Evolutionary conservation across 2,113 vertebrate genomes (phyloP).

Genomic region (Xenopus tropicalis): DNA sequence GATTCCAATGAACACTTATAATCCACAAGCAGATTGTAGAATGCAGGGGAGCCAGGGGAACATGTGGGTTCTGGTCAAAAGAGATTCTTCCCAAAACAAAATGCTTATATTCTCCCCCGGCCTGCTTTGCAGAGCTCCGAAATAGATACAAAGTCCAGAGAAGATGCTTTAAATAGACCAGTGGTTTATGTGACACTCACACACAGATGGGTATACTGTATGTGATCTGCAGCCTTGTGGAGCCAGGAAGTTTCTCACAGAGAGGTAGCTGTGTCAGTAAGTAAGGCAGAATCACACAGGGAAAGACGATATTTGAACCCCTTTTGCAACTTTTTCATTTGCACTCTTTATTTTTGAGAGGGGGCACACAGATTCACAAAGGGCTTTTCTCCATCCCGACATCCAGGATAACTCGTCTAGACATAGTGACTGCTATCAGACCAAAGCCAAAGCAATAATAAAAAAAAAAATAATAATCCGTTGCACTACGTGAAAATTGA

Average conservation of each 20-base stretch:
- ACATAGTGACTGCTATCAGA: constrained; percentile 73
- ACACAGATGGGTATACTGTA: constrained; percentile 47
- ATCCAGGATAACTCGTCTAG: constrained; percentile 75
- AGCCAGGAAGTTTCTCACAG: constrained; percentile 43
- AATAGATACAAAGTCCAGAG: constrained; percentile 80
- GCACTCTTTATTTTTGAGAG: constrained; percentile 47
- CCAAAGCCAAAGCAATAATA: constrained; percentile 68
- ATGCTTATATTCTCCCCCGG: constrained; percentile 50
- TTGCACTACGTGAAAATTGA: no score
- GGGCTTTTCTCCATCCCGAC: constrained; percentile 79
- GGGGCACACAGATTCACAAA: constrained; percentile 69
- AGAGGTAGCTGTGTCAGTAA: constrained; percentile 33
- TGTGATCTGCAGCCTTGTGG: constrained; percentile 42
- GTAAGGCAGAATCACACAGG: constrained; percentile 30
- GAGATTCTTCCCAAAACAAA: constrained; percentile 18
- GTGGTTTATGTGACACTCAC: constrained; percentile 72
- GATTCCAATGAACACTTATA: constrained; percentile 16
- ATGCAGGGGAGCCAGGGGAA: neutral
- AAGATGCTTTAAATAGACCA: constrained; percentile 85
- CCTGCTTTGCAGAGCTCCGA: constrained; percentile 71
- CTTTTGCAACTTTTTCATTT: constrained; percentile 48
- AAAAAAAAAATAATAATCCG: constrained; percentile 47
- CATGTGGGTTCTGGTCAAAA: constrained; percentile 9
- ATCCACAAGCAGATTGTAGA: constrained; percentile 18
- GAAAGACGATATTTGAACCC: constrained; percentile 37